Evolutionary conservation across 2,113 vertebrate genomes (phyloP), one percentile per base, ranked within the genome.

Genomic region (Cnemophilus loriae): DNA sequence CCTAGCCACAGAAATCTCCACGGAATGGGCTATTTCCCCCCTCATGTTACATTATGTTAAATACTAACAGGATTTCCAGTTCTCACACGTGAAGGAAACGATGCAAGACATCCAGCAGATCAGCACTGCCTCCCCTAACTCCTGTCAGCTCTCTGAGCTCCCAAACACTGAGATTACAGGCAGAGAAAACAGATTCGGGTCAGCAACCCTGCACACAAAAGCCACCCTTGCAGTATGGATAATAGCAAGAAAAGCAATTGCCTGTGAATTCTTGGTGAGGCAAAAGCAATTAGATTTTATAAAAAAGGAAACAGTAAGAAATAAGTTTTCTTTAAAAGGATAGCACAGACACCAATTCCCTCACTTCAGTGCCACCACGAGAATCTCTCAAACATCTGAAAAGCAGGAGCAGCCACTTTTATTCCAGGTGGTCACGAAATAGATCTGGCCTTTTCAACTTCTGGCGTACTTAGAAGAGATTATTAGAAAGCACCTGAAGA

Each of bases 261-360:
- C 73, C 96, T 71, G 42, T 90, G 95, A 98, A 94, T 96, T 97
- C 97, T 77, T 94, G 92, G 93, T 87, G 95, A 98, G 97, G 95
- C 90, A 94, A 97, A 98, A 97, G 96, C 97, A 98, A 98, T 98
- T 98, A 97, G 97, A 96, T 98, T 98, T 93, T 87, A 95, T 87
- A 97, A 96, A 88, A 97, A 76, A 96, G 95, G 80, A 95, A 96
- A 90, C 41, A 8, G 89, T 78, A 81, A 92, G 91, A 97, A 97
- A 96, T 91, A 96, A 96, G 77, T 94, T 98, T 95, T 63, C 90
- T 95, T 94, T 79, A 91, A 89, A 93, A 97, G 70, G 79, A 82
- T 24, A 93, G 78, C 74, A 81, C 42, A 93, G 84, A 60, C 50
- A 94, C 63, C 37, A 60, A 96, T 91, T 84, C 88, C 60, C 71